Base-by-base conservation (phyloP, 2,888 invertebrate species). In the Blastobasis adustella region DNA sequence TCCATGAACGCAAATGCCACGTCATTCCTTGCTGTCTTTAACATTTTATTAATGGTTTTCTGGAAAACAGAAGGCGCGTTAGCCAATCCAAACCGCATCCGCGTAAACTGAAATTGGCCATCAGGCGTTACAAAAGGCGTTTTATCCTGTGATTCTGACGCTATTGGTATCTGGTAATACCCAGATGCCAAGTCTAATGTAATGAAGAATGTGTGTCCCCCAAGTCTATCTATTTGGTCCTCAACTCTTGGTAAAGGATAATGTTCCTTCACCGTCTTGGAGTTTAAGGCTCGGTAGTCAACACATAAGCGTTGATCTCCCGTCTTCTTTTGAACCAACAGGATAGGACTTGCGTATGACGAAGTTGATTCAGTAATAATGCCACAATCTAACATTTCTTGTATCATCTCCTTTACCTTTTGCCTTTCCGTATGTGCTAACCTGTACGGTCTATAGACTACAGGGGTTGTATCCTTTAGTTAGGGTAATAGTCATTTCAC, bases 301-400 rank as follows among this genome's bases (percentile, higher is more conserved):
- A 51, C 45, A 40, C 49, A 51, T 10, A 51, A n/a, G 8, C 51
- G 41, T 7, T 47, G 44, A 6, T 51, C 46, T 5, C 54, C 54
- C 1, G 49, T 50, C 39, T 61, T 62, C 49, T 69, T 71, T 44
- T 55, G 58, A 0, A 62, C 64, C 4, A 67, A 43, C 10, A 66
- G 56, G n/a, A 67, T 55, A 0, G 67, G 66, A 49, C 67, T 67
- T 5, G 61, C 56, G 52, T 58, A 70, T 10, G 58, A 54, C 0
- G 66, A 70, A 5, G 47, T 45, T 1, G 58, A 58, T 10, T 53
- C 54, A n/a, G 40, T 36, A 9, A 55, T 49, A 10, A 58, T 54
- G 7, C 44, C 38, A 8, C 10, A 9, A 5, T 50, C 41, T 9
- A 46, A 9, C 37, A 50, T n/a, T 41, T 50, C 50, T 9, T 44